Conservation (phyloP, 1,140 invertebrate genomes). For the Musca domestica region DNA sequence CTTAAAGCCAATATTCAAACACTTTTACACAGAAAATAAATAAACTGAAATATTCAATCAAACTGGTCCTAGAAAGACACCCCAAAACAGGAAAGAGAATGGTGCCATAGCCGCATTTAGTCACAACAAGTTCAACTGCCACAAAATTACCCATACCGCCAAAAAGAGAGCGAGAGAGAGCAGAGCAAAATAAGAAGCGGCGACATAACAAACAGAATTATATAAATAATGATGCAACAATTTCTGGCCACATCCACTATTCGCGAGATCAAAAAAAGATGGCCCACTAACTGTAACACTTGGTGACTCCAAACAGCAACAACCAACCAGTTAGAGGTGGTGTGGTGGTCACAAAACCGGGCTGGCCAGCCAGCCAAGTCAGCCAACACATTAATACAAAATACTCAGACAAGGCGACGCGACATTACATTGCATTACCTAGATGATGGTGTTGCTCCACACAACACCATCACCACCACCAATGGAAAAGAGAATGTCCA, state of each 20-base stretch:
- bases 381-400: background rate
- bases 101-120: background rate
- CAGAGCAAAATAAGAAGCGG: background rate
- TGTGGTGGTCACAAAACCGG: too few relatives aligned
- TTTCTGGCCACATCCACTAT: background rate
- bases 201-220: background rate
- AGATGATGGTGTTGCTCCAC: too few relatives aligned
- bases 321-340: background rate
- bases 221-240: constrained; percentile 15
- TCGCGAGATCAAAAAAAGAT: background rate
- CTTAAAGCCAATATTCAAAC: too few relatives aligned
- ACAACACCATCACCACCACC: too few relatives aligned
- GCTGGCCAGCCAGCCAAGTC: background rate
- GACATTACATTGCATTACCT: too few relatives aligned
- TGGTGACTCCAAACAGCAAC: background rate
- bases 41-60: background rate
- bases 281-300: constrained; percentile 13
- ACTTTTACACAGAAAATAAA: too few relatives aligned
- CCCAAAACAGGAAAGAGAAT: background rate
- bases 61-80: background rate
- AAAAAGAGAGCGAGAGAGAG: too few relatives aligned
- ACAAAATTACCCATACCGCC: too few relatives aligned
- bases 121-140: too few relatives aligned
- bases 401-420: background rate
- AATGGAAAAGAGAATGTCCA: too few relatives aligned